These are phyloP conservation scores for Protosalanx chinensis DNA, from an alignment of 2,797 vertebrate genomes.

Conservation along the genomic window DNA sequence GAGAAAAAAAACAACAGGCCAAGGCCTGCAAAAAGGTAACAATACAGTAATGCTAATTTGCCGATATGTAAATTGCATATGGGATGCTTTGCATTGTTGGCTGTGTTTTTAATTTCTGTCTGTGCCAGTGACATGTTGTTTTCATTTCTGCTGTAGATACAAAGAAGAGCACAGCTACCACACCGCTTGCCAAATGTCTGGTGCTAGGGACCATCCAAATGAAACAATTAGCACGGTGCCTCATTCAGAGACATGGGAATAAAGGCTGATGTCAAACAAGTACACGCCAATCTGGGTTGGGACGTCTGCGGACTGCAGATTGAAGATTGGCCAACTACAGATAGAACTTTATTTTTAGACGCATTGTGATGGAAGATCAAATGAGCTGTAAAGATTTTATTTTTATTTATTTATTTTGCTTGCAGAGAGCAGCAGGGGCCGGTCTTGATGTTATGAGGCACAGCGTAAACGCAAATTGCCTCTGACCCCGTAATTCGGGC, in stretches of 20 bases:
- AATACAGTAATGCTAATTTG: conserved; percentile 4
- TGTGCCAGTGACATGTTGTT: conserved; percentile 20
- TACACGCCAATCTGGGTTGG: neutral
- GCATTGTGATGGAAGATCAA: conserved; percentile 45
- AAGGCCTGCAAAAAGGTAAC: too few relatives aligned
- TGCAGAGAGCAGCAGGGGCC: conserved; percentile 32
- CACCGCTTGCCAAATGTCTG: conserved; percentile 54
- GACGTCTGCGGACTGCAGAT: conserved; percentile 38
- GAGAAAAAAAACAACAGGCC: too few relatives aligned
- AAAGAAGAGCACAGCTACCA: conserved; percentile 49
- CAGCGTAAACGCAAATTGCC: conserved; percentile 35
- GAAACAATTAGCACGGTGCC: conserved; percentile 62
- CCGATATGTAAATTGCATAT: conserved; percentile 30
- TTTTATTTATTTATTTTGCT: conserved; percentile 10
- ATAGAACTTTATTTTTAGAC: conserved; percentile 42
- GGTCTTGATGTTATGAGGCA: conserved; percentile 30
- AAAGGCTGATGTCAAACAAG: conserved; percentile 21
- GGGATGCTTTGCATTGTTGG: conserved; percentile 12
- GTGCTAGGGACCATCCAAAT: conserved; percentile 37
- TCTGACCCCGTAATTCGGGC: conserved; percentile 36
- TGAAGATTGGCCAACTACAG: conserved; percentile 40
- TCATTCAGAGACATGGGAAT: conserved; percentile 60
- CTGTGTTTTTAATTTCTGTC: conserved; percentile 16
- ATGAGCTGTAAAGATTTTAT: conserved; percentile 39
- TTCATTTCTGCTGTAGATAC: conserved; percentile 25